phyloP scores from a whole-genome alignment of 2,797 vertebrate genomes.

The Urocyon cinereoargenteus region DNA sequence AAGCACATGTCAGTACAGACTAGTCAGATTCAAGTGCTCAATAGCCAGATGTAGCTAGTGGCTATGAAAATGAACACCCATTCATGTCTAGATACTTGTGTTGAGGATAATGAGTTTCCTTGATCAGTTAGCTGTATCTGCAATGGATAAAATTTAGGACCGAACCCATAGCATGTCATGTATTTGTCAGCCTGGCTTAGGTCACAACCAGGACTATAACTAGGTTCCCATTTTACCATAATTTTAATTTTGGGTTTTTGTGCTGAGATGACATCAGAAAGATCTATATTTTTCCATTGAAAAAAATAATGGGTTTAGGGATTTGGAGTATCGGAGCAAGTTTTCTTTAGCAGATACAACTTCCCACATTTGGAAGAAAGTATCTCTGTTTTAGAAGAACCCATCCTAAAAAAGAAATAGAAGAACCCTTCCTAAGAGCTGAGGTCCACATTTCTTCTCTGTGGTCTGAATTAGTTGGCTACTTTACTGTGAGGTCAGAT shows the following conservation, averaged over 20 bases:
- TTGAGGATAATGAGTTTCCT: not conserved
- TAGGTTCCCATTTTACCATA: not conserved
- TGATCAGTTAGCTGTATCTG: not conserved
- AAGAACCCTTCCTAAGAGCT: not conserved
- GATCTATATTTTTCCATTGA: not conserved
- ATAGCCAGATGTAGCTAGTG: not conserved
- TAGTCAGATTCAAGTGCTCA: not conserved
- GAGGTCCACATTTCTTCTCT: not conserved
- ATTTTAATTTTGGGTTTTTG: slow-evolving; percentile 27
- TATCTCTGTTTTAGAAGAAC: not conserved
- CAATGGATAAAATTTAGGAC: not conserved
- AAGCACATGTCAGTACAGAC: not conserved
- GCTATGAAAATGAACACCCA: not conserved
- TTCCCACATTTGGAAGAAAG: not conserved
- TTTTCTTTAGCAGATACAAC: slow-evolving; percentile 8
- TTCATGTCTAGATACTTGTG: not conserved
- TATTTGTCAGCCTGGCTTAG: not conserved
- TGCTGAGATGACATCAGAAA: slow-evolving; percentile 19
- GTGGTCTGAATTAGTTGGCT: not conserved
- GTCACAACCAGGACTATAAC: not conserved
- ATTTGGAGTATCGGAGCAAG: not conserved
- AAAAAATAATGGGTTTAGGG: not conserved
- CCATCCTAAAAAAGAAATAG: not conserved
- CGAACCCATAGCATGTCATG: accelerated
- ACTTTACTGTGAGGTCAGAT: not conserved